Percentiles rank a stretch among this genome's conserved stretches.
These are phyloP conservation scores for Myocastor coypus DNA, from an alignment of 2,113 vertebrate genomes.

Conservation along the genomic window DNA sequence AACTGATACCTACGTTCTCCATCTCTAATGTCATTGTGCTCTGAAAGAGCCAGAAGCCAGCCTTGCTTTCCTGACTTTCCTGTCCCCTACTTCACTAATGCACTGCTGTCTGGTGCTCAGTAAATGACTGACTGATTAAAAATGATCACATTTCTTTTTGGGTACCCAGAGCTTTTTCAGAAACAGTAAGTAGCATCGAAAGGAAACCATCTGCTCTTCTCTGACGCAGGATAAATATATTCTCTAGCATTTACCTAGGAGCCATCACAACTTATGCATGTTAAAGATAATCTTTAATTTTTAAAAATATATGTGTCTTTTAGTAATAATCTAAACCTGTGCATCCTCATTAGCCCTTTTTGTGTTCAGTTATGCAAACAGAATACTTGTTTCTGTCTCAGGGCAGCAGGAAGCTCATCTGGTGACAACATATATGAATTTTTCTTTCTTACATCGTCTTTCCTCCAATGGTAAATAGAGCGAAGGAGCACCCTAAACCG, in stretches of 20 bases:
- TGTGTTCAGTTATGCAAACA: slow-evolving; percentile 71
- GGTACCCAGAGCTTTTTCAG: neutral
- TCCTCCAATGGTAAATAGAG: slow-evolving; percentile 67
- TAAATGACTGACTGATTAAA: neutral
- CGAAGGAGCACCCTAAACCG: slow-evolving; percentile 58
- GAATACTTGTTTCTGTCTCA: slow-evolving; percentile 49
- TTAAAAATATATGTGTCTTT: slow-evolving; percentile 61
- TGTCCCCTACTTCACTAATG: neutral
- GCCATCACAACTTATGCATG: neutral
- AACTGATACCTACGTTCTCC: neutral
- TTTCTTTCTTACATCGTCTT: slow-evolving; percentile 69
- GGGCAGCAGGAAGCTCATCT: slow-evolving; percentile 28
- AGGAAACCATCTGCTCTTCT: neutral
- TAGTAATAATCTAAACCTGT: slow-evolving; percentile 53
- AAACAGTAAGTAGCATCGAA: neutral
- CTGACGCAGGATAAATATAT: slow-evolving; percentile 51
- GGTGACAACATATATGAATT: slow-evolving; percentile 61
- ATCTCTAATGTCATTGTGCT: neutral
- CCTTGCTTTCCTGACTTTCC: neutral
- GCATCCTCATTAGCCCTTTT: slow-evolving; percentile 73
- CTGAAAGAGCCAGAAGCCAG: neutral
- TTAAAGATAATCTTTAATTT: slow-evolving; percentile 62
- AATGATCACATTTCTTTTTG: neutral
- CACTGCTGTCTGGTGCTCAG: neutral
- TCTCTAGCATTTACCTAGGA: slow-evolving; percentile 52